Evolutionary conservation across 2,113 vertebrate genomes (phyloP), one percentile per base, ranked within the genome.

Genomic region (Neofelis nebulosa): DNA sequence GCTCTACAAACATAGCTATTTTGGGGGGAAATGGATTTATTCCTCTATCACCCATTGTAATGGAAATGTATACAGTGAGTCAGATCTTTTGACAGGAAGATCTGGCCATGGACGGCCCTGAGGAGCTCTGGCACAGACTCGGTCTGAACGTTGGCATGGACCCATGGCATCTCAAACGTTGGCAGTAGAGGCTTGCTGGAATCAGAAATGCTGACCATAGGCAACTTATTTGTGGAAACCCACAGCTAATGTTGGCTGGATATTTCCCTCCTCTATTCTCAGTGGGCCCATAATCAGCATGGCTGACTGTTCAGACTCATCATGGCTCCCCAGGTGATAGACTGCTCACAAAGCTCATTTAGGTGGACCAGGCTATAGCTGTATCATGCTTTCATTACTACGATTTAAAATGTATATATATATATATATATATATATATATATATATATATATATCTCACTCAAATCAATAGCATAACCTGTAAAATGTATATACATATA

Each of bases 171-270:
- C 91, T 92, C 91, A 71, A 81, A 96, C 13, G 14, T 16, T 96
- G 90, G 76, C 91, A 97, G 78, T 38, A 3, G 3, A 36, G 36
- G 3, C 69, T 61, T 6, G 13, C 88, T 95, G 83, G 91, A 97
- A 94, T 78, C 16, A 2, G 73, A 97, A 97, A 84, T 95, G 95
- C 92, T 98, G 97, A 94, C 73, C 93, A 86, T 84, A 89, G 50
- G 52, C 68, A 96, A 94, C 61, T 25, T 95, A 98, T 94, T 94
- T 96, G 15, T 94, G 93, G 91, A 98, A 98, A 97, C 63, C 41
- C 79, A 55, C 61, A 91, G 92, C 55, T 93, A 95, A 84, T 8
- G 50, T 81, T 98, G 85, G 81, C 89, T 97, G 82, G 57, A n/a
- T 52, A 84, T 97, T 97, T 76, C 95, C 95, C 95, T 63, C 36